Conservation (phyloP, 2,113 vertebrate species). For the Aramus guarauna region DNA sequence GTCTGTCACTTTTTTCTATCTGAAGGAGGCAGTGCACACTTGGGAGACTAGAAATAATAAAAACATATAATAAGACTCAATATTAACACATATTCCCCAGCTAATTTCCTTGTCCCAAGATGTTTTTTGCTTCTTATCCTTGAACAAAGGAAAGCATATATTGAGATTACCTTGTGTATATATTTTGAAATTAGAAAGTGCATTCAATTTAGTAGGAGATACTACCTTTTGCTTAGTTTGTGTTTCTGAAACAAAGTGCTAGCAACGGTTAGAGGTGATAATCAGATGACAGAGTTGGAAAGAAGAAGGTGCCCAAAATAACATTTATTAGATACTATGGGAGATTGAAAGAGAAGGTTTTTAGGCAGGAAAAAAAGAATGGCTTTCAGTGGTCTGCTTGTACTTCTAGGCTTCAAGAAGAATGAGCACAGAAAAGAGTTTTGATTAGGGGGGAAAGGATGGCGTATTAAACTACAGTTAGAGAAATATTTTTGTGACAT, state of each 20-base stretch:
- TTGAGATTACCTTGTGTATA: not conserved
- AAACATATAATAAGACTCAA: not conserved
- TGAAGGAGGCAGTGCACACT: not conserved
- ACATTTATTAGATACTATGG: not conserved
- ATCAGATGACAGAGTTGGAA: not conserved
- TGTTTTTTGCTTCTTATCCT: not conserved
- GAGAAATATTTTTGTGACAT: not conserved
- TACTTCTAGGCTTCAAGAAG: not conserved
- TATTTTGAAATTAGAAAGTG: not conserved
- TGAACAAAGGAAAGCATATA: not conserved
- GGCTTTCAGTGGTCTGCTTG: not conserved
- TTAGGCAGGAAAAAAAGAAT: not conserved
- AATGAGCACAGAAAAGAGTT: not conserved
- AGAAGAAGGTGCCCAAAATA: not conserved
- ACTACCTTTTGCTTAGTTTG: not conserved
- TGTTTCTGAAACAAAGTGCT: not conserved
- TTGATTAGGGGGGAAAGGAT: not conserved
- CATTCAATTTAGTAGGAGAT: not conserved
- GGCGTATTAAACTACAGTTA: not conserved
- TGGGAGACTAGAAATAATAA: not conserved
- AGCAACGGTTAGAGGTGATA: not conserved
- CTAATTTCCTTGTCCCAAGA: not conserved
- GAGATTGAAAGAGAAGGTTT: not conserved
- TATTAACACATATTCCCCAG: not conserved
- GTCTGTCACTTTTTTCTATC: not conserved